Percentiles rank a stretch among this genome's conserved stretches.
phyloP scores from a whole-genome alignment of 2,113 vertebrate species.

The Cyphomyrus discorhynchus region DNA sequence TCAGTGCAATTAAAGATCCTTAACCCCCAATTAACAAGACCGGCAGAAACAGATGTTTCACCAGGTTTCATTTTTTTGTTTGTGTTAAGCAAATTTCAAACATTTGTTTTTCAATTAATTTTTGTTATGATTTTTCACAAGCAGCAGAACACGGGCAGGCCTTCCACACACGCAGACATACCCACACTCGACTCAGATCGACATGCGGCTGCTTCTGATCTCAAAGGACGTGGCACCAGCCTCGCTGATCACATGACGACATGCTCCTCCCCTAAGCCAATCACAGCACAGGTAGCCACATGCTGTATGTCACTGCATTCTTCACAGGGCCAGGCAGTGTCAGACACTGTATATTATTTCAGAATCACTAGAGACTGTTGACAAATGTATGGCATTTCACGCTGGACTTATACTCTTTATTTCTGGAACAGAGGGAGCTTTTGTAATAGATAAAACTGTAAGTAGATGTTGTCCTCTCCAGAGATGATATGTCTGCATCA shows the following conservation, averaged over 20 bases:
- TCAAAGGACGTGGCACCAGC: not conserved
- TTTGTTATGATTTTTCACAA: not conserved
- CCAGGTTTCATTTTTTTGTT: not conserved
- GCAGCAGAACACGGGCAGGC: not conserved
- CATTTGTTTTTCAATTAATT: not conserved
- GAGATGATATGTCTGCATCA: not conserved
- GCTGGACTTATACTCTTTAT: not conserved
- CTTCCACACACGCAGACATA: not conserved
- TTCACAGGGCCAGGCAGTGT: not conserved
- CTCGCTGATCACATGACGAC: not conserved
- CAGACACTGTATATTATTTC: not conserved
- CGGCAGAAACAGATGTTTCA: not conserved
- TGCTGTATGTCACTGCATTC: not conserved
- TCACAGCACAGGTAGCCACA: not conserved
- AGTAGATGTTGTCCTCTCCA: not conserved
- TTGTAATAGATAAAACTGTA: not conserved
- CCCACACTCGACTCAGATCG: not conserved
- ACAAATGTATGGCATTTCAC: conserved; percentile 2
- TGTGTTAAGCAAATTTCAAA: not conserved
- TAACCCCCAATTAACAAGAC: not conserved
- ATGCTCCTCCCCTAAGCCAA: not conserved
- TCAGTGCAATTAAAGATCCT: not conserved
- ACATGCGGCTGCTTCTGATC: not conserved
- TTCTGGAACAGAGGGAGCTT: not conserved
- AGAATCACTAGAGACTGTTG: not conserved